A percentile compares a stretch with the other conserved stretches of the same genome.
Conservation (phyloP, 1,140 invertebrate genomes). For the Trinorchestia longiramus region DNA sequence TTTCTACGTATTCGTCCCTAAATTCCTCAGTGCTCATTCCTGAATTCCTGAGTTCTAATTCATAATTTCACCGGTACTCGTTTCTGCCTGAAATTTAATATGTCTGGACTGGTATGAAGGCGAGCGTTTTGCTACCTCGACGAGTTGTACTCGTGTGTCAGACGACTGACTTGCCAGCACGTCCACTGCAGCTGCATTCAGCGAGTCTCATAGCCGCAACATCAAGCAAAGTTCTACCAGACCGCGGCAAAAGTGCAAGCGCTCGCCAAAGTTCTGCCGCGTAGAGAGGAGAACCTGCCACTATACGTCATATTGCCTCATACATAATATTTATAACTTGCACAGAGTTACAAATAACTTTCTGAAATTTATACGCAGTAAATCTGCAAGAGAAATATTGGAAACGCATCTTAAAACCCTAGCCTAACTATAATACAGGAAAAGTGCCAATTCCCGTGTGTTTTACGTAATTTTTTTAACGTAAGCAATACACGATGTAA, state of each 20-base stretch:
- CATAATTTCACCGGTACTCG: not conserved
- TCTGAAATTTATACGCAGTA: not conserved
- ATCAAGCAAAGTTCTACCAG: not conserved
- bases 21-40: too few species aligned
- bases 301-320: too few species aligned
- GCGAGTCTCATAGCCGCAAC: not conserved
- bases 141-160: too few species aligned
- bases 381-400: not conserved
- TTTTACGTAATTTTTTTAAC: not conserved
- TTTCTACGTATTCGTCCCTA: too few species aligned
- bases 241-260: not conserved
- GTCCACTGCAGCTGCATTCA: not conserved
- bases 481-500: not conserved
- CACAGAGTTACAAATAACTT: too few species aligned
- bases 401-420: not conserved
- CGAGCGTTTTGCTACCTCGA: too few species aligned
- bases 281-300: not conserved
- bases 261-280: not conserved
- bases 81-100: not conserved
- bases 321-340: too few species aligned
- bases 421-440: not conserved
- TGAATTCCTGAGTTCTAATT: not conserved
- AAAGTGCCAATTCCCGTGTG: not conserved
- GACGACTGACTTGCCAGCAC: too few species aligned
- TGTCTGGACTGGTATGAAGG: too few species aligned